phyloP scores from a whole-genome alignment of 2,113 vertebrate species.

The Atlantisia rogersi region DNA sequence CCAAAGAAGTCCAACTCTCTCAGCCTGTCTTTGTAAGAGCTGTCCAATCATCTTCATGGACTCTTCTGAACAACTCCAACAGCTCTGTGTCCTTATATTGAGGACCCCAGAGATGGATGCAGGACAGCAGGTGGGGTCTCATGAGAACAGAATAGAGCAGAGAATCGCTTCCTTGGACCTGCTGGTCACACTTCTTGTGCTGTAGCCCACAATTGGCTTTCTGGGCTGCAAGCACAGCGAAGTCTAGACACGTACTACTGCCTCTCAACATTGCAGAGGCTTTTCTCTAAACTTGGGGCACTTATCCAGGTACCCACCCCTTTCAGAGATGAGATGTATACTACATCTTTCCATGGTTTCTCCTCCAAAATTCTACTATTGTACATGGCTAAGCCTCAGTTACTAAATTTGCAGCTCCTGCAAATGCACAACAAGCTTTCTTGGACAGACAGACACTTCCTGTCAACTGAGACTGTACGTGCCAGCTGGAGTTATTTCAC shows the following conservation, averaged over 20 bases:
- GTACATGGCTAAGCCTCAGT: background rate
- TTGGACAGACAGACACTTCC: background rate
- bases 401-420: background rate
- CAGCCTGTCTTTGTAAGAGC: too few species aligned
- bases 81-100: too few species aligned
- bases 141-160: too few species aligned
- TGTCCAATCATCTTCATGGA: too few species aligned
- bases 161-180: too few species aligned
- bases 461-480: background rate
- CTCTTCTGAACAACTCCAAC: too few species aligned
- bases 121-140: too few species aligned
- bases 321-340: background rate
- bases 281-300: background rate
- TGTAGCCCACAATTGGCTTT: too few species aligned
- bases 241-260: fast-evolving
- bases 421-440: background rate
- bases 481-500: background rate
- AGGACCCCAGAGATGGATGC: too few species aligned
- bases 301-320: background rate
- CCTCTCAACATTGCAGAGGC: background rate
- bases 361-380: background rate
- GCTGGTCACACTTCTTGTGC: too few species aligned
- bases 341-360: background rate
- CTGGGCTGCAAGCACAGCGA: too few species aligned
- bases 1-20: too few species aligned